Evolutionary conservation across 2,113 vertebrate species (phyloP), one percentile per base, ranked within the genome.

Genomic region (Canis aureus): DNA sequence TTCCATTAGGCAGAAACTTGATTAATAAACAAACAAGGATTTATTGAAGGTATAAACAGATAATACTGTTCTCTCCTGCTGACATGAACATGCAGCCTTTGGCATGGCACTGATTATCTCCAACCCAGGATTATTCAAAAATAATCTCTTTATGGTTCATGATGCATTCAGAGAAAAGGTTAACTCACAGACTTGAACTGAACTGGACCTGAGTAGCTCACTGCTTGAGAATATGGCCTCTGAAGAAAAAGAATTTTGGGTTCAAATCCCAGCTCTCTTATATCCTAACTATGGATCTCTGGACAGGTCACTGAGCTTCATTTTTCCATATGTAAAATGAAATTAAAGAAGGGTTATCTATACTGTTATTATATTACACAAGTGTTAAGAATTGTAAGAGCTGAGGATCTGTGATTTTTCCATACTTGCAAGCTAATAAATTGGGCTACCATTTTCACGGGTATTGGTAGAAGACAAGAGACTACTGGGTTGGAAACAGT

Each of bases 21-120:
- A 55, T 90, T 86, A 87, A 49, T 73, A 95, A 96, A 91, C 59
- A 96, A 94, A 78, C 10, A 95, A 89, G 43, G 29, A 71, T 57
- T 60, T 86, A 35, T 51, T 74, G 43, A 9, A 83, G 9, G 5
- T 67, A 51, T 84, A 57, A 88, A 83, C 27, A 94, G 55, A 89
- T 10, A 81, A 81, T 78, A 71, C 8, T 71, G 25, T 76, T 91
- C 79, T 66, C 49, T 85, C 9, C n/a, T 82, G 59, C 35, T 67
- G 27, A 84, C 49, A 79, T 82, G 71, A 92, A 90, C 22, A 94
- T 11, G 69, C 38, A 80, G 1, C 1, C 23, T 80, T 97, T 23
- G 16, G 53, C 25, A 84, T 53, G 20, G 87, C 35, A 85, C 2
- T 89, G 15, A 43, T 73, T 38, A 88, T 91, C 11, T 84, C 19